These are phyloP conservation scores for Acleris cristana DNA, from an alignment of 2,888 invertebrate species.

Conservation along the genomic window DNA sequence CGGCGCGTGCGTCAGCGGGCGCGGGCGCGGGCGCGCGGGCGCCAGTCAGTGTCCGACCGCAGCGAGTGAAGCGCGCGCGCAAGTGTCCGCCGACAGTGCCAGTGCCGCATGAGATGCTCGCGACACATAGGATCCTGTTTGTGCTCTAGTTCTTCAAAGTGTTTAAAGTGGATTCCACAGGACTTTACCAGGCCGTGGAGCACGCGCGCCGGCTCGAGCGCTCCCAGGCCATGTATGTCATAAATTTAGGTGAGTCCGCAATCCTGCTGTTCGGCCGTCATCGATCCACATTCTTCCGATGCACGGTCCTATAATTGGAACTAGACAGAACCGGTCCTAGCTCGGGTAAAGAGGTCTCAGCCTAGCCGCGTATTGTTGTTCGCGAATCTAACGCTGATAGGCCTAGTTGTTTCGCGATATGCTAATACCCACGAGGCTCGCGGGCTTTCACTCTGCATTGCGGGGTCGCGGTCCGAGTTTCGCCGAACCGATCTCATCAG, in stretches of 20 bases:
- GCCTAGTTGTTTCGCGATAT: slow-evolving; percentile 56
- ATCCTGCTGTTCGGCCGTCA: slow-evolving; percentile 56
- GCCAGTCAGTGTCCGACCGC: slow-evolving; percentile 69
- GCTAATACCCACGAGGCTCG: slow-evolving; percentile 49
- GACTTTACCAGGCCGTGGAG: slow-evolving; percentile 80
- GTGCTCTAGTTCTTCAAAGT: slow-evolving; percentile 70
- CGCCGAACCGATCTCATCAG: not conserved
- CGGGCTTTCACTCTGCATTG: slow-evolving; percentile 57
- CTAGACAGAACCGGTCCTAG: slow-evolving; percentile 72
- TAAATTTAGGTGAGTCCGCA: slow-evolving; percentile 82
- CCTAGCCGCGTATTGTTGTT: slow-evolving; percentile 41
- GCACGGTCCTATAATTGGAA: slow-evolving; percentile 69
- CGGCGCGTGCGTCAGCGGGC: slow-evolving; percentile 37
- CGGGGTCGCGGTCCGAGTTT: slow-evolving; percentile 35
- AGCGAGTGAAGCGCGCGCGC: slow-evolving; percentile 59
- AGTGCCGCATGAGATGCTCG: slow-evolving; percentile 74
- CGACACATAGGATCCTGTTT: slow-evolving; percentile 69
- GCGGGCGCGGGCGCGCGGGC: slow-evolving; percentile 42
- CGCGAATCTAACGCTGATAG: slow-evolving; percentile 29
- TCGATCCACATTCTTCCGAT: slow-evolving; percentile 63
- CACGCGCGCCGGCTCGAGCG: slow-evolving; percentile 80
- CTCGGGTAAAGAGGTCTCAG: slow-evolving; percentile 49
- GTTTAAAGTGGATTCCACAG: slow-evolving; percentile 81
- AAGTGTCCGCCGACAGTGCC: slow-evolving; percentile 49
- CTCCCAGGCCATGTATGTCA: slow-evolving; percentile 84